Base-by-base conservation (phyloP, 2,797 vertebrate genomes). In the Muscicapa comitata region DNA sequence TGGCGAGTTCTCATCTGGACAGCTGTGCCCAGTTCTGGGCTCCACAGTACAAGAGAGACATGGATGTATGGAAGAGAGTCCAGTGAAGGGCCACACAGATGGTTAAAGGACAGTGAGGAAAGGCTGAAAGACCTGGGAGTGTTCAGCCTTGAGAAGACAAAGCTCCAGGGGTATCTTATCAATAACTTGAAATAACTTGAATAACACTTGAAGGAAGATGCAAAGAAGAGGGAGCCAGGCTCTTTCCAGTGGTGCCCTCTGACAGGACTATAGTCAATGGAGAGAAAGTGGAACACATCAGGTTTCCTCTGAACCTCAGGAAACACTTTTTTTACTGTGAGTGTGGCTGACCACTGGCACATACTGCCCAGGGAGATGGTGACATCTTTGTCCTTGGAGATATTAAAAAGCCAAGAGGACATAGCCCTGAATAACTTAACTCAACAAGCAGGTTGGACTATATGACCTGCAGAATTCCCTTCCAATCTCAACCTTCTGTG, bases 31-130 rank as follows among this genome's bases (percentile, higher is more conserved):
- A 33, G 6, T 48, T 63, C 40, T 67, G 43, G 20, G 24, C 48
- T 74, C 25, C 8, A 1, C 18, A 75, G 31, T 13, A 29, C 6
- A 50, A 21, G 21, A 62, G 29, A 58, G 10, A 25, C 16, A 28
- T 2, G 5, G 11, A 11, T 17, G 3, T 42, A n/a, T 0, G 1
- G 72, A 42, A 72, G 1, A 53, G 17, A 48, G 17, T 12, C 10
- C 54, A 78, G 21, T 16, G 17, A 72, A 82, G 9, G 10, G 38
- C 26, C 28, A 21, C 23, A n/a, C 31, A 35, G 63, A 31, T 51
- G 15, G 9, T 47, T 23, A 65, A 80, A 23, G 19, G 23, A 43
- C 35, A 58, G 1, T 29, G 13, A 84, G 9, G n/a, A 76, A 74
- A 57, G 55, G 16, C 26, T 80, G 55, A 70, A 57, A 74, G 14